Conservation (phyloP, 2,888 invertebrate genomes). For the Drosophila buzzatii region DNA sequence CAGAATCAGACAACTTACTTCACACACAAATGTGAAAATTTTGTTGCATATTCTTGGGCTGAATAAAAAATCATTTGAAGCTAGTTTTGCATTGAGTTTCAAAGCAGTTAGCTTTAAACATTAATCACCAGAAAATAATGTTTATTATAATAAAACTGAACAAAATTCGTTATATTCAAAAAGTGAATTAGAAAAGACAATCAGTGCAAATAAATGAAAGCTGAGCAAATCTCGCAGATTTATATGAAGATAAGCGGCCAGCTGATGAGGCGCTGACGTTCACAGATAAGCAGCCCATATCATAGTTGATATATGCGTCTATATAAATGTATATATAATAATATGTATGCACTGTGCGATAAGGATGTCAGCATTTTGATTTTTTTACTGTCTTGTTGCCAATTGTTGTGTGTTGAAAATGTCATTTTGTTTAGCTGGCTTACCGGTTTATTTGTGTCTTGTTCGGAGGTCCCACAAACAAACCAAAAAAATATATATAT, state of each 20-base stretch:
- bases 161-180: slow-evolving; percentile 1
- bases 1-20: too few relatives aligned
- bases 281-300: slow-evolving; percentile 21
- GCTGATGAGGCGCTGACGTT: slow-evolving; percentile 21
- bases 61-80: not conserved
- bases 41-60: slow-evolving; percentile 24
- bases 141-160: not conserved
- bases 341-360: slow-evolving; percentile 23
- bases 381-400: slow-evolving; percentile 22
- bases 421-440: not conserved
- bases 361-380: slow-evolving; percentile 27
- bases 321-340: not conserved
- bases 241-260: slow-evolving; percentile 23
- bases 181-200: slow-evolving; percentile 16
- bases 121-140: not conserved
- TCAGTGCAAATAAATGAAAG: not conserved
- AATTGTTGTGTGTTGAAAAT: slow-evolving; percentile 18
- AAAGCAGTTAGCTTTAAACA: slow-evolving; percentile 3
- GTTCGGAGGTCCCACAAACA: slow-evolving; percentile 13
- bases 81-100: not conserved
- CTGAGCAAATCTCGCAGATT: slow-evolving; percentile 23
- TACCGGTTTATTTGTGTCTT: slow-evolving; percentile 45
- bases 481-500: not conserved
- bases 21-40: not conserved
- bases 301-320: slow-evolving; percentile 13